phyloP scores from a whole-genome alignment of 2,888 invertebrate genomes.

The Drosophila mimica region DNA sequence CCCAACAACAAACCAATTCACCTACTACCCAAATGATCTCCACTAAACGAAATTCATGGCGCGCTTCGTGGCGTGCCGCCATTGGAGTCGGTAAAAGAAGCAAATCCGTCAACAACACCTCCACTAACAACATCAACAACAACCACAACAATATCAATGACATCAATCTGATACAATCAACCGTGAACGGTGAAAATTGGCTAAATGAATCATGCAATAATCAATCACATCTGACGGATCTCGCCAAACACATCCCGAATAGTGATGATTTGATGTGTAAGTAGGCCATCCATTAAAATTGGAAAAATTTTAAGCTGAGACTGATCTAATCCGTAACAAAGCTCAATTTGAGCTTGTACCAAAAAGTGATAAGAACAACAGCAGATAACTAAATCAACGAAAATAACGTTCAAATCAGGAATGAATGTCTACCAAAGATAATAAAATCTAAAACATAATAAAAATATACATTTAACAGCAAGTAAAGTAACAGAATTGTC shows the following conservation, averaged over 20 bases:
- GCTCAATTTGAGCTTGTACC: slow-evolving; percentile 37
- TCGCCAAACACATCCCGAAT: slow-evolving; percentile 41
- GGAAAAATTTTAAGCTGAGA: slow-evolving; percentile 31
- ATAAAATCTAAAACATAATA: neutral
- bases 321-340: slow-evolving; percentile 38
- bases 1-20: slow-evolving; percentile 43
- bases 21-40: slow-evolving; percentile 60
- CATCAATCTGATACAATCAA: slow-evolving; percentile 13
- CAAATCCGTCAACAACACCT: slow-evolving; percentile 34
- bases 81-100: slow-evolving; percentile 48
- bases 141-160: slow-evolving; percentile 21
- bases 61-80: slow-evolving; percentile 77
- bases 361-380: slow-evolving; percentile 41
- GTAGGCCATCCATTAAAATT: slow-evolving; percentile 58
- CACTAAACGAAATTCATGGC: slow-evolving; percentile 78
- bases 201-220: slow-evolving; percentile 25
- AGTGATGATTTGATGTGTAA: slow-evolving; percentile 76
- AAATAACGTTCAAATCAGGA: slow-evolving; percentile 4
- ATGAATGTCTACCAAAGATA: neutral
- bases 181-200: slow-evolving; percentile 3
- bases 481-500: neutral
- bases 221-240: slow-evolving; percentile 16
- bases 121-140: slow-evolving; percentile 12
- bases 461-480: neutral
- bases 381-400: slow-evolving; percentile 27